Base-by-base conservation (phyloP, 2,888 invertebrate genomes). In the Aquatica leii region DNA sequence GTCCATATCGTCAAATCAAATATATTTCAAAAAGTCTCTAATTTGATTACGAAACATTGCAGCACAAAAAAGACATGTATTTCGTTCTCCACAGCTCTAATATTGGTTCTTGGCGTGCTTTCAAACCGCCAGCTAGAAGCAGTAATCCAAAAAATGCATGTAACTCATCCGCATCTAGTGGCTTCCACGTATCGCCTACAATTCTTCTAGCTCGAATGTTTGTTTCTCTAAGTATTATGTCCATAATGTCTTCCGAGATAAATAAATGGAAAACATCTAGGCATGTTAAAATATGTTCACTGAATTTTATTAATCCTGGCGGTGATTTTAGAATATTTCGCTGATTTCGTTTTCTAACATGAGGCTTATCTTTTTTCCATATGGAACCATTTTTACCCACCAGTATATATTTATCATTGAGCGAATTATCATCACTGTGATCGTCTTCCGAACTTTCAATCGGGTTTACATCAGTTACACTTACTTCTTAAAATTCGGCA, bases 21-120 rank as follows among this genome's bases (percentile, higher is more conserved):
- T n/a, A n/a, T n/a, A n/a, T n/a, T n/a, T 14, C 40, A 40, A 40
- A 4, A 40, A 40, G n/a, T 40, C 40, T 40, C 6, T 40, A 11
- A n/a, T n/a, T n/a, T n/a, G n/a, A n/a, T 40, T 40, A 8, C 40
- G 40, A 11, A 14, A 40, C 40, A 40, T 40, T 40, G 2, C n/a
- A 11, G 40, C 4, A 40, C 40, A 40, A 8, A 15, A 43, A 8
- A 43, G 43, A n/a, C 15, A 15, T n/a, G 8, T 43, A 15, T 43
- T 43, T 43, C 14, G 43, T 43, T 12, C 43, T 43, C 1, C 43
- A 43, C 15, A 43, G 17, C 43, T 43, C 43, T 3, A 43, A 15
- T 15, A 43, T 43, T 43, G 43, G 43, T 15, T 43, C 43, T 43
- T 43, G 43, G 15, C 43, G 43, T 43, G 43, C 43, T 15, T 14